phyloP scores from a whole-genome alignment of 2,888 invertebrate species.

The Gymnoscelis rufifasciata region DNA sequence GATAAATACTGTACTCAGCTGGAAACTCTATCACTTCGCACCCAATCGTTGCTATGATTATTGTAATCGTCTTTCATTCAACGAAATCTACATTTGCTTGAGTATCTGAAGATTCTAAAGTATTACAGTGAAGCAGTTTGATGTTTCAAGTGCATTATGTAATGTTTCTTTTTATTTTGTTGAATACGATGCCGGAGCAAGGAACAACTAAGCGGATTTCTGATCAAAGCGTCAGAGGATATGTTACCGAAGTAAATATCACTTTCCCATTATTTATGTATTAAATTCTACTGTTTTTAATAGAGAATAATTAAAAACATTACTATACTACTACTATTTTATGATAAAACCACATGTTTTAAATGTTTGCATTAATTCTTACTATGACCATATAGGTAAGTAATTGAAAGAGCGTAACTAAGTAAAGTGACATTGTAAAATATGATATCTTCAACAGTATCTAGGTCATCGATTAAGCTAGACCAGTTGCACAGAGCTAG shows the following conservation, averaged over 20 bases:
- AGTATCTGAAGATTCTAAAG: not conserved
- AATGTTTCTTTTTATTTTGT: constrained; percentile 55
- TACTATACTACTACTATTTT: too few relatives aligned
- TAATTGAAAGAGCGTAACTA: too few relatives aligned
- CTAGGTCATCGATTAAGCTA: constrained; percentile 1
- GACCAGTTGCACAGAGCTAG: too few relatives aligned
- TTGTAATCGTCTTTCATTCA: not conserved
- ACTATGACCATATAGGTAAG: too few relatives aligned
- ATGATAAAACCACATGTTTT: too few relatives aligned
- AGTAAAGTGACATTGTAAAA: not conserved
- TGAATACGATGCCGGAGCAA: constrained; percentile 53
- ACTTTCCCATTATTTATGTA: not conserved
- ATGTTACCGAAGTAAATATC: constrained; percentile 86
- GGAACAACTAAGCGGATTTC: constrained; percentile 83
- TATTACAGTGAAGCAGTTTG: constrained; percentile 23
- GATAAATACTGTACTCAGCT: constrained; percentile 3
- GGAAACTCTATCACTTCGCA: constrained; percentile 48
- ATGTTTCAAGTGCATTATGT: constrained; percentile 62
- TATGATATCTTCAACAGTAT: not conserved
- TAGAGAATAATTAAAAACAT: too few relatives aligned
- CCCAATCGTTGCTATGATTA: constrained; percentile 62
- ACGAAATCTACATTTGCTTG: not conserved
- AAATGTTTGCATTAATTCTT: too few relatives aligned
- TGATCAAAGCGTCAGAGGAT: constrained; percentile 89
- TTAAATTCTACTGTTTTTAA: not conserved